Base-by-base conservation (phyloP, 2,113 vertebrate genomes). In the Corythaixoides concolor region DNA sequence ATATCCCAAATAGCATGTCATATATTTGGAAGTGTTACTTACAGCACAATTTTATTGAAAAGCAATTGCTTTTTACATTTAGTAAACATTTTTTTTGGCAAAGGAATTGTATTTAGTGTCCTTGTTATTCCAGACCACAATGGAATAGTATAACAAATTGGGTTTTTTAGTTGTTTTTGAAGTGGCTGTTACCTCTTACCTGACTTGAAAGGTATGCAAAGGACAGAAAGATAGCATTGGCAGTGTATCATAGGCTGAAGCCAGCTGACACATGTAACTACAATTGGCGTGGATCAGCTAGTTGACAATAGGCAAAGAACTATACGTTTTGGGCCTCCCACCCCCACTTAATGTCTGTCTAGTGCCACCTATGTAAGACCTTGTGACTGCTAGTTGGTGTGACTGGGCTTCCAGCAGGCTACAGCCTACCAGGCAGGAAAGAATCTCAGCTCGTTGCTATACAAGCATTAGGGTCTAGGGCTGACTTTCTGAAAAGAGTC, bases 211-310 rank as follows among this genome's bases (percentile, higher is more conserved):
- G 28, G 16, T 55, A 20, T 39, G 26, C 11, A 18, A 39, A 55
- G 32, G 53, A 22, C 26, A 80, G 47, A 59, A 12, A 58, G 63
- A 16, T 5, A 12, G 17, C 7, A 9, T 78, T 91, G 70, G 56
- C 17, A 11, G 20, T 19, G 33, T 49, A 5, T 66, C 2, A 1
- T 13, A 35, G 43, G 15, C 35, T 47, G 62, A 66, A 82, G 72
- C 45, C n/a, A 37, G 22, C 52, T 67, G 53, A 52, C 4, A 0
- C 3, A 1, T 49, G 19, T 53, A 27, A 37, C 11, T 35, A 0
- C 3, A 23, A 13, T 21, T 80, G n/a, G 24, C 4, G 11, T 72
- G 77, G 52, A 19, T 53, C 53, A 89, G 47, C 18, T 5, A 8
- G 23, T 0, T 88, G 55, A 30, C 19, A 50, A 4, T 0, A 59